A percentile compares a stretch with the other conserved stretches of the same genome.
These are phyloP conservation scores for Baryphthengus martii DNA, from an alignment of 2,113 vertebrate genomes.

Conservation along the genomic window DNA sequence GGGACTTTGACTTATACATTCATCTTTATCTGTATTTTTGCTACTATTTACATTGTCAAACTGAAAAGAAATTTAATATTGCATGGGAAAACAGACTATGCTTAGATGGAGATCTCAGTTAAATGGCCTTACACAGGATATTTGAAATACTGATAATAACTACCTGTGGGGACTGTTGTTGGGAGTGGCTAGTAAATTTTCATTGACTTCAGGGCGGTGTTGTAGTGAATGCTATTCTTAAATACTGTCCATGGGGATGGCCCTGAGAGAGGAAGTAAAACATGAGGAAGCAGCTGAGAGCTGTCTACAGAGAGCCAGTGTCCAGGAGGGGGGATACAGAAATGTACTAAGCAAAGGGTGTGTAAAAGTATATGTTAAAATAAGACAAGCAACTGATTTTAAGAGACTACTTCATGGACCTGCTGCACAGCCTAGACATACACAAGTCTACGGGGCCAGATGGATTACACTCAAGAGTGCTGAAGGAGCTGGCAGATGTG, in stretches of 20 bases:
- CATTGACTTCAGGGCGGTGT: background rate
- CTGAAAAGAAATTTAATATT: background rate
- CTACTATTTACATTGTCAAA: background rate
- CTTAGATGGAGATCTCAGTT: background rate
- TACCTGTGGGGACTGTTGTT: background rate
- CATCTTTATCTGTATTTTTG: background rate
- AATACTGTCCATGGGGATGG: accelerated
- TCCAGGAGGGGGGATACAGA: background rate
- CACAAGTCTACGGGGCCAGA: too few species aligned
- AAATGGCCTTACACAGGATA: background rate
- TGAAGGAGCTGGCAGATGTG: too few species aligned
- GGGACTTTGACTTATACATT: background rate
- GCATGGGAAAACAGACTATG: background rate
- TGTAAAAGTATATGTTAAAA: background rate
- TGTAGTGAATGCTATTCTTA: background rate
- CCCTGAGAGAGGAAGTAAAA: background rate
- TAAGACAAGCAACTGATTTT: background rate
- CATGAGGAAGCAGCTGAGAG: accelerated
- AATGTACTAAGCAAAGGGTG: background rate
- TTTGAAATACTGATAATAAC: background rate
- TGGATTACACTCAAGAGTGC: too few species aligned
- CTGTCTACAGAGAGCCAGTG: accelerated
- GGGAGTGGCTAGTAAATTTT: background rate
- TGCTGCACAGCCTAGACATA: too few species aligned
- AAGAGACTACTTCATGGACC: background rate